Base-by-base conservation (phyloP, 2,888 invertebrate species). In the Andrena trimmerana region DNA sequence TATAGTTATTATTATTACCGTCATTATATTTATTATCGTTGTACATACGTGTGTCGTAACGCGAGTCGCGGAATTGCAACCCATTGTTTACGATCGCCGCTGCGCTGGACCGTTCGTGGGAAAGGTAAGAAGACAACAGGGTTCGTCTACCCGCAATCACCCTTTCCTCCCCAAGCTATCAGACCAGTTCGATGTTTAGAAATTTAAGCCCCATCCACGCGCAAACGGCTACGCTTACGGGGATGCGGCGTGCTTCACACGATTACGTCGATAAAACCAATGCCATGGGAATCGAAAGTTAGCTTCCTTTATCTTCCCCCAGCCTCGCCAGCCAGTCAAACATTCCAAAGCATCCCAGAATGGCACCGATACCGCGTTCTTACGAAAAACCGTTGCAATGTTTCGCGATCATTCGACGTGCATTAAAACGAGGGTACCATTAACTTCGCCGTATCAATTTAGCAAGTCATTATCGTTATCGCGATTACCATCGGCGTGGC, bases 1-100 rank as follows among this genome's bases (percentile, higher is more conserved):
- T 67, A 68, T 72, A 68, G 57, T 81, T 69, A 52, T 72, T 78
- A 52, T 81, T 57, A 31, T 80, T 79, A 16, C 42, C 27, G 36
- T 74, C 20, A 33, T 81, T 67, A 60, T 48, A 83, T 83, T 83
- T 70, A 84, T 78, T 84, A 54, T 50, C 57, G 65, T 78, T 78
- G 60, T 78, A 71, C 59, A 7, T 72, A 72, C 71, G 84, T 50
- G 71, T 78, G 84, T 31, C 54, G 71, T 71, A 68, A 77, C 48
- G 69, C 31, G 73, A 31, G 73, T 70, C 66, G 77, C 62, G 69
- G 71, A 29, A 54, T 71, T 78, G n/a, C 24, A 31, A 20, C 29
- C 29, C 69, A 16, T 81, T 63, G 72, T 70, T 77, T 76, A 73
- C 78, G 70, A 71, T 82, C 67, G 29, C 54, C 50, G 36, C 48